Evolutionary conservation across 2,797 vertebrate species (phyloP).

Genomic region (Gallinago solitaria): DNA sequence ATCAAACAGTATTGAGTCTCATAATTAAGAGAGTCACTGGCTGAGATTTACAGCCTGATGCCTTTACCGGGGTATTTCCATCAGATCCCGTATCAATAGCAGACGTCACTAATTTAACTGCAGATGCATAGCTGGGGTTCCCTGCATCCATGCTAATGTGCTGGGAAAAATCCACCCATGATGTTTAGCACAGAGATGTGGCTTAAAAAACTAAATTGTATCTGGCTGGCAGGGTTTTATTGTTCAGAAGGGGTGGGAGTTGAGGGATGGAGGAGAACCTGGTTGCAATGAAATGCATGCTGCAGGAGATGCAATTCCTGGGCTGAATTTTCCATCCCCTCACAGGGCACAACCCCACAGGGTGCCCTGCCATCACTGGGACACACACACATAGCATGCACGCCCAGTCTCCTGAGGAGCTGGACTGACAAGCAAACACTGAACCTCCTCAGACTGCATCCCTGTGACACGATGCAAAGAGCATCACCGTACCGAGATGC

Average conservation of each 20-base stretch:
- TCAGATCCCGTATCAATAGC: not conserved
- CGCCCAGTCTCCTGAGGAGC: not conserved
- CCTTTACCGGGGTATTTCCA: not conserved
- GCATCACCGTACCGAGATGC: accelerated
- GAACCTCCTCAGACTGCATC: not conserved
- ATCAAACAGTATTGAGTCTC: not conserved
- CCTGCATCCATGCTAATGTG: not conserved
- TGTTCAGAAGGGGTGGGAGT: not conserved
- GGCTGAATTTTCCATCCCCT: not conserved
- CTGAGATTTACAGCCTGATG: not conserved
- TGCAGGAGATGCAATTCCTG: not conserved
- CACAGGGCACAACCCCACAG: not conserved
- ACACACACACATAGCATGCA: accelerated
- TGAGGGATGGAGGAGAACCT: not conserved
- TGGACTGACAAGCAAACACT: not conserved
- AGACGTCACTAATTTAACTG: not conserved
- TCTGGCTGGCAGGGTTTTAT: no score
- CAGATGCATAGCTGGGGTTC: not conserved
- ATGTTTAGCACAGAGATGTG: not conserved
- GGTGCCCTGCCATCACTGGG: accelerated
- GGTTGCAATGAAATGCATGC: accelerated
- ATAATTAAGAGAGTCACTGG: not conserved
- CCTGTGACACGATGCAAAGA: not conserved
- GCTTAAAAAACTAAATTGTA: not conserved
- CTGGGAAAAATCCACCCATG: not conserved